Evolutionary conservation across 2,113 vertebrate genomes (phyloP).

Genomic region (Lampris megalopsis): DNA sequence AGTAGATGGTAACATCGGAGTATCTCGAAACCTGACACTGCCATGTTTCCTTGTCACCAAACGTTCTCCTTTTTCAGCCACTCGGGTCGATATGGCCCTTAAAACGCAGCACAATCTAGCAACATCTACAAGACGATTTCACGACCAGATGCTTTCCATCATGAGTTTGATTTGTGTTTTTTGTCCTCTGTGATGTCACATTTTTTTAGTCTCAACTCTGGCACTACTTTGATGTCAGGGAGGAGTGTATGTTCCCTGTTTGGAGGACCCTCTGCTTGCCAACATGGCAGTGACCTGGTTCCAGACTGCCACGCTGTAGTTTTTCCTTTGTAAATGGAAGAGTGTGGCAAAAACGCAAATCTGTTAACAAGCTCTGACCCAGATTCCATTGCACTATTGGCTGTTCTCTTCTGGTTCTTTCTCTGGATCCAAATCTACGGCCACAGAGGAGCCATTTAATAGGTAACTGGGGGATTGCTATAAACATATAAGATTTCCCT

Average conservation of each 20-base stretch:
- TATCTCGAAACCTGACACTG: not conserved
- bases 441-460: conserved; percentile 20
- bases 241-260: not conserved
- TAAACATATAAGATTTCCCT: not conserved
- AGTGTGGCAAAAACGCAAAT: conserved; percentile 55
- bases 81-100: too few species aligned
- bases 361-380: conserved; percentile 74
- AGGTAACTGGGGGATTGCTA: conserved; percentile 4
- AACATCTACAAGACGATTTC: too few species aligned
- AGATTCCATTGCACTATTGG: conserved; percentile 65
- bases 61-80: too few species aligned
- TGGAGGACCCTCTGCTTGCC: conserved; percentile 47
- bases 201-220: conserved; percentile 15
- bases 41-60: too few species aligned
- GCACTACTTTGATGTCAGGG: conserved; percentile 14
- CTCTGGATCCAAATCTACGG: conserved; percentile 17
- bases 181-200: conserved; percentile 18
- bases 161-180: not conserved
- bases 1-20: not conserved
- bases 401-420: conserved; percentile 23
- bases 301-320: conserved; percentile 73
- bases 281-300: conserved; percentile 43
- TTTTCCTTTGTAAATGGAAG: conserved; percentile 62
- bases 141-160: too few species aligned
- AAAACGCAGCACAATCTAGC: too few species aligned